Percentiles rank a stretch among this genome's conserved stretches.
These are phyloP conservation scores for Egretta garzetta DNA, from an alignment of 2,113 vertebrate genomes.

Conservation along the genomic window DNA sequence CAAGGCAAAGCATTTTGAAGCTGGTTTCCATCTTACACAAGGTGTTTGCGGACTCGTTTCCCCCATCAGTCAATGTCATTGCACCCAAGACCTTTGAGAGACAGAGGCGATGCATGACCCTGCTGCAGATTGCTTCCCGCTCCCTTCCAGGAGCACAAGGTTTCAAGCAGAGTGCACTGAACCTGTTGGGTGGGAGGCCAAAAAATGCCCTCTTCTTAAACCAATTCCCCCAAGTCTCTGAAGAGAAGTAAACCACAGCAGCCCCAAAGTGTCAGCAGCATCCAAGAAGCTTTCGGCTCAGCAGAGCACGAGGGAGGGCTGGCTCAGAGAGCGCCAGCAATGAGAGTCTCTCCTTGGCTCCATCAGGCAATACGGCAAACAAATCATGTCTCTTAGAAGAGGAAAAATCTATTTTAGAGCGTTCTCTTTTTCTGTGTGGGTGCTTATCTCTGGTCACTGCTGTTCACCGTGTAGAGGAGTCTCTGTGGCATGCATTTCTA, in stretches of 20 bases:
- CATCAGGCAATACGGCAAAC: constrained; percentile 15
- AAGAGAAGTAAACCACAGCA: background rate
- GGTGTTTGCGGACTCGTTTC: background rate
- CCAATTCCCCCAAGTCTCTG: background rate
- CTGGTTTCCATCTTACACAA: background rate
- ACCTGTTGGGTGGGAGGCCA: background rate
- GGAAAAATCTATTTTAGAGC: constrained; percentile 39
- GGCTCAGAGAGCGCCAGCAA: background rate
- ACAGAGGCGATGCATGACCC: background rate
- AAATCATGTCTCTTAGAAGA: constrained; percentile 48
- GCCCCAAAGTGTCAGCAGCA: background rate
- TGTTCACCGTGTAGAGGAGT: constrained; percentile 51
- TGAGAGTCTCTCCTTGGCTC: background rate
- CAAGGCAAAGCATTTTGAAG: background rate
- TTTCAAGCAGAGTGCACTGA: background rate
- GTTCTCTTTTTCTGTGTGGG: constrained; percentile 52
- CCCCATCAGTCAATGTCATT: fast-evolving
- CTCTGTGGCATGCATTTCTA: constrained; percentile 59
- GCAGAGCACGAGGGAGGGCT: background rate
- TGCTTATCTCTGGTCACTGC: constrained; percentile 69
- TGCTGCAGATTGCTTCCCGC: background rate
- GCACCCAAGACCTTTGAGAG: background rate
- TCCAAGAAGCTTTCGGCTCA: background rate
- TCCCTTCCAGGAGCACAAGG: background rate
- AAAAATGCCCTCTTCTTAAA: background rate